Evolutionary conservation across 2,113 vertebrate species (phyloP).

Genomic region (Pogonocichla stellata): DNA sequence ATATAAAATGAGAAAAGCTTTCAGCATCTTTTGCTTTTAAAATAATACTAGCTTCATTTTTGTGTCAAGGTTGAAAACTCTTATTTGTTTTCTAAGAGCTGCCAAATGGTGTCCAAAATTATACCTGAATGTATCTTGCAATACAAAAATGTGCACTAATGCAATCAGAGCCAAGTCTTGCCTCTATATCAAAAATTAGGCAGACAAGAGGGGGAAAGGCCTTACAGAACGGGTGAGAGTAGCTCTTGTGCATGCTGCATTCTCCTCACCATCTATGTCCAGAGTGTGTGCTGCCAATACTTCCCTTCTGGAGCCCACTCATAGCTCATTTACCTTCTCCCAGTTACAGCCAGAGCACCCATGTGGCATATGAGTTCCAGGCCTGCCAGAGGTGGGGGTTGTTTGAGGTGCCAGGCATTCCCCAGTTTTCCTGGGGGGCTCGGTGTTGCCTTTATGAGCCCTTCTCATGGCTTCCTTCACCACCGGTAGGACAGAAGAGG

Average conservation of each 20-base stretch:
- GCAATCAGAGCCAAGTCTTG: neutral
- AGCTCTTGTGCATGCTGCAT: neutral
- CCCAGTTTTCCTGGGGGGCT: neutral
- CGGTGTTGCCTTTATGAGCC: neutral
- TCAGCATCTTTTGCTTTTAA: neutral
- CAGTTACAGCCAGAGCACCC: neutral
- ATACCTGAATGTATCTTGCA: neutral
- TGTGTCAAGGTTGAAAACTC: neutral
- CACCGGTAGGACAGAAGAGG: neutral
- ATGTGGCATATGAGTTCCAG: fast-evolving
- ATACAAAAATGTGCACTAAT: neutral
- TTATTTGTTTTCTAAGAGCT: neutral
- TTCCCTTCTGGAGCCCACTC: neutral
- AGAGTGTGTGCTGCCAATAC: neutral
- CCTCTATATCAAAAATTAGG: neutral
- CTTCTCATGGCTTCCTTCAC: neutral
- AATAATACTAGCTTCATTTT: neutral
- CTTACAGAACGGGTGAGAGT: neutral
- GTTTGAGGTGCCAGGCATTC: neutral
- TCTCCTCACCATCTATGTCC: fast-evolving
- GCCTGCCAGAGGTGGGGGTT: neutral
- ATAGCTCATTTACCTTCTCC: neutral
- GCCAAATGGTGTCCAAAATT: neutral
- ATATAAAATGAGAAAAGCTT: neutral
- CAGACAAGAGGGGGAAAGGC: neutral